phyloP scores from a whole-genome alignment of 2,888 invertebrate genomes.

The Deilephila elpenor region DNA sequence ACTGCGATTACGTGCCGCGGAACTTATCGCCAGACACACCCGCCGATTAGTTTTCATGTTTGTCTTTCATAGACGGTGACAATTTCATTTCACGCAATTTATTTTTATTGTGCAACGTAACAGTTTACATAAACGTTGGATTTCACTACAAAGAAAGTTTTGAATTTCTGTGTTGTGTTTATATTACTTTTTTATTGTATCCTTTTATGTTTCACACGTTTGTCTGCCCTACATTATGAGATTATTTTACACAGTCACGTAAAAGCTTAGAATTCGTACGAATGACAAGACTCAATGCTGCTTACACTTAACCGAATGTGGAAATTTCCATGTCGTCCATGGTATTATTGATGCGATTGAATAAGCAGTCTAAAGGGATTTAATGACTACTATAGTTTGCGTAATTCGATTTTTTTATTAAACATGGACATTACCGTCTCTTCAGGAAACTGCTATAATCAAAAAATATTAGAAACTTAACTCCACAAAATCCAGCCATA shows the following conservation, averaged over 20 bases:
- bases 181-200: background rate
- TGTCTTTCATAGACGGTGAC: background rate
- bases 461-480: too few species aligned
- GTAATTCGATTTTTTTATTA: too few species aligned
- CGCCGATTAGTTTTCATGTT: conserved; percentile 7
- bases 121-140: conserved; percentile 4
- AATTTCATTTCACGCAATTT: background rate
- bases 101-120: conserved; percentile 8
- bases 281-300: too few species aligned
- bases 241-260: background rate
- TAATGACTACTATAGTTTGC: too few species aligned
- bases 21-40: background rate
- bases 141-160: background rate
- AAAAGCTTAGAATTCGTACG: too few species aligned
- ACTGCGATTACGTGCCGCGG: background rate
- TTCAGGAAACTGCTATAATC: too few species aligned
- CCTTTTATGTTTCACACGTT: background rate
- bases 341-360: too few species aligned
- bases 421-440: too few species aligned
- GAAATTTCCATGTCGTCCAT: too few species aligned
- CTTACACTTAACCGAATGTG: too few species aligned
- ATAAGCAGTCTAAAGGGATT: too few species aligned
- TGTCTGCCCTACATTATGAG: background rate
- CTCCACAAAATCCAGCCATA: too few species aligned
- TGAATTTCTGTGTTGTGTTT: background rate